Percentiles rank a stretch among this genome's conserved stretches.
phyloP scores from a whole-genome alignment of 2,113 vertebrate species.

The Hippocampus barbouri region DNA sequence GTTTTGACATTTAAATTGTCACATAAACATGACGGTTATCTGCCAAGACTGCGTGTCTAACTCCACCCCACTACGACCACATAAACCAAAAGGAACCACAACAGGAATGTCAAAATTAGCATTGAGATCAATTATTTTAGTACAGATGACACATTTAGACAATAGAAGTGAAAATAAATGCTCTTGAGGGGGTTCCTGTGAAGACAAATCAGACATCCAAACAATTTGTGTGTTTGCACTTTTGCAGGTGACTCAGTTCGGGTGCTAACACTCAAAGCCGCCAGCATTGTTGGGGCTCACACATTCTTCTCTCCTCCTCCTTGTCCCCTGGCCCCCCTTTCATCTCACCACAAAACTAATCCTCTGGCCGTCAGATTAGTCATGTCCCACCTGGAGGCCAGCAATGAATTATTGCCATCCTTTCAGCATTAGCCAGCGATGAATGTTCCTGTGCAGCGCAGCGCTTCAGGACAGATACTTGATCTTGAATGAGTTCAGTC shows the following conservation, averaged over 20 bases:
- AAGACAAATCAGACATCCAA: slow-evolving; percentile 11
- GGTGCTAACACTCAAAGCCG: slow-evolving; percentile 29
- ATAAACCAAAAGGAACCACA: background rate
- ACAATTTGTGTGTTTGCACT: slow-evolving; percentile 22
- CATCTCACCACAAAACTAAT: slow-evolving; percentile 43
- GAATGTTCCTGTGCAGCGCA: slow-evolving; percentile 14
- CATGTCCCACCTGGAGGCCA: slow-evolving; percentile 24
- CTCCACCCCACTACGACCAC: background rate
- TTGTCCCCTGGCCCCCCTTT: background rate
- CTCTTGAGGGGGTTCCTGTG: background rate
- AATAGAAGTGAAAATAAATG: background rate
- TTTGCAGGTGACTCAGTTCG: slow-evolving; percentile 42
- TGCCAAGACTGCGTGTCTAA: background rate
- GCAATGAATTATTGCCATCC: slow-evolving; percentile 4
- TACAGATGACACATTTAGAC: background rate
- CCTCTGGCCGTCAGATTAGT: slow-evolving; percentile 49
- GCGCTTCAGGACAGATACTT: slow-evolving; percentile 12
- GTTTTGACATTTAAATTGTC: background rate
- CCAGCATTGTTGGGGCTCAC: slow-evolving; percentile 46
- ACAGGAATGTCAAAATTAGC: background rate
- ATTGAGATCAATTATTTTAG: background rate
- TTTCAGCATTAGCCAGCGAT: slow-evolving; percentile 1
- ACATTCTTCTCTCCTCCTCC: background rate
- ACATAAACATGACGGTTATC: background rate
- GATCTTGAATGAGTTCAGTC: background rate